Evolutionary conservation across 2,113 vertebrate genomes (phyloP).

Genomic region (Passer domesticus): DNA sequence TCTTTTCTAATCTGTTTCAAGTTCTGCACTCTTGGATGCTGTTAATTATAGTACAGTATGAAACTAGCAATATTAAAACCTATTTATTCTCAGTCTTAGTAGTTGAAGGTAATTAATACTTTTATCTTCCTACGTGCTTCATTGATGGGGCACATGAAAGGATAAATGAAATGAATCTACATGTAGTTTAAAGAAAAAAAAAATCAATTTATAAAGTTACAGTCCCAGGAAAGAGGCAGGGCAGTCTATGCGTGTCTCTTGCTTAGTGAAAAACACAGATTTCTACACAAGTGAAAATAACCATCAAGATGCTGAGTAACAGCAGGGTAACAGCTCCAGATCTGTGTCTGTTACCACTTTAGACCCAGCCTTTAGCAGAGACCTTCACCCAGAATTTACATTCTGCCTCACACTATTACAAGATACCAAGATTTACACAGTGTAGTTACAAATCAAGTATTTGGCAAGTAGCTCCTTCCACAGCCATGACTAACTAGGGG

Average conservation of each 20-base stretch:
- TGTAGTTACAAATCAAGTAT: not conserved
- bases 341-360: not conserved
- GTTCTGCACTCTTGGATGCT: not conserved
- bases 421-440: not conserved
- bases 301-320: not conserved
- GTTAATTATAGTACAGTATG: constrained; percentile 8
- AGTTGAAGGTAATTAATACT: constrained; percentile 24
- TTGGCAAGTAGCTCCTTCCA: not conserved
- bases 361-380: not conserved
- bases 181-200: not conserved
- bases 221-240: not conserved
- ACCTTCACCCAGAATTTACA: not conserved
- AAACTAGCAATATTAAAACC: constrained; percentile 12
- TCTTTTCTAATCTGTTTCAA: constrained; percentile 37
- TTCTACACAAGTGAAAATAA: not conserved
- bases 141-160: not conserved
- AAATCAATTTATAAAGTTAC: not conserved
- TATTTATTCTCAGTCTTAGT: not conserved
- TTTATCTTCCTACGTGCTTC: constrained; percentile 19
- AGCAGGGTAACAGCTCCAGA: not conserved
- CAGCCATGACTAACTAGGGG: not conserved
- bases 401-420: not conserved
- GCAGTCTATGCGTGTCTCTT: not conserved
- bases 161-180: not conserved
- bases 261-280: not conserved